phyloP scores from a whole-genome alignment of 2,797 vertebrate genomes.

The Crossoptilon crossoptilon region DNA sequence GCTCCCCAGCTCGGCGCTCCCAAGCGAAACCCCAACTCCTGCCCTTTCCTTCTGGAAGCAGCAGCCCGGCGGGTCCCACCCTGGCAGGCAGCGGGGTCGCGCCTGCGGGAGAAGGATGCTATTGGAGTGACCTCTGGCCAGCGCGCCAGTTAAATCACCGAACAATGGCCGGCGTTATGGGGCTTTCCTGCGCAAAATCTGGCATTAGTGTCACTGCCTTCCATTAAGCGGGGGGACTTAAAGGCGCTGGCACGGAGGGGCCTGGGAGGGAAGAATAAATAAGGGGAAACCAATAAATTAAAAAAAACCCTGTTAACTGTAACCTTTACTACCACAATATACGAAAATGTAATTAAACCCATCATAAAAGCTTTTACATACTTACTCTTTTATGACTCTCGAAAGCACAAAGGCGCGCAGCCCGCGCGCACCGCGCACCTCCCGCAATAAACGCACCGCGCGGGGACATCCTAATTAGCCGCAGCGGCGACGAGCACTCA shows the following conservation, averaged over 20 bases:
- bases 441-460: constrained; percentile 35
- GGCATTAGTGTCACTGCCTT: constrained; percentile 64
- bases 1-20: background rate
- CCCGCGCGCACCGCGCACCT: background rate
- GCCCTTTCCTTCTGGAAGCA: constrained; percentile 1
- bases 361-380: constrained; percentile 52
- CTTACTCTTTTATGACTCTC: constrained; percentile 48
- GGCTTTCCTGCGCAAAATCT: constrained; percentile 74
- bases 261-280: constrained; percentile 29
- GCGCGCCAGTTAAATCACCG: constrained; percentile 73
- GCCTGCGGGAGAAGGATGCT: constrained; percentile 67
- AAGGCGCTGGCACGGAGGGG: constrained; percentile 35
- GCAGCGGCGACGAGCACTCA: constrained; percentile 70
- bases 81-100: constrained; percentile 45
- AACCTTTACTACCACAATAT: constrained; percentile 54
- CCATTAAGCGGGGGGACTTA: constrained; percentile 58
- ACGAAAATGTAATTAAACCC: constrained; percentile 55
- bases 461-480: constrained; percentile 70
- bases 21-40: background rate
- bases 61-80: constrained; percentile 36
- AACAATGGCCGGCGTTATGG: constrained; percentile 71
- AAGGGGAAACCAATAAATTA: constrained; percentile 15
- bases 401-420: background rate
- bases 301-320: background rate
- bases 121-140: constrained; percentile 75